Evolutionary conservation across 2,888 invertebrate genomes (phyloP), one percentile per base, ranked within the genome.

Genomic region (Falcaria lacertinaria): DNA sequence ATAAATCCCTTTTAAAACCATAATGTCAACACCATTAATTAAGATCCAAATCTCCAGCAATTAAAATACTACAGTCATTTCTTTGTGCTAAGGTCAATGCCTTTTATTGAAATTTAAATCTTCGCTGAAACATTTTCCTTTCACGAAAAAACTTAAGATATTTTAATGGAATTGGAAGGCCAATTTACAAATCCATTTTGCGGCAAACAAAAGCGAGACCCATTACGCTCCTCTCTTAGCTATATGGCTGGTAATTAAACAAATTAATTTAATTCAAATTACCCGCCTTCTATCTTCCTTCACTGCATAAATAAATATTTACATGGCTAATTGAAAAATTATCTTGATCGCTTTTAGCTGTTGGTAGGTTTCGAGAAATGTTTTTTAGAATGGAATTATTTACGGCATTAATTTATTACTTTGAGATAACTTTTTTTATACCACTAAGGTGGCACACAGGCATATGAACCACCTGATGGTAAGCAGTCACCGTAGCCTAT

Each of bases 221-320:
- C 28, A 28, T 28, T 28, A 28, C 11, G 28, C 5, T 19, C 19
- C 28, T 11, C 28, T 7, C 28, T 28, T 28, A 11, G 48, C 44
- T 49, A 44, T 54, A 48, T 54, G 45, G 64, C 57, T 55, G 62
- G 58, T 62, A 64, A 61, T 61, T 46, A 59, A 62, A 72, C 69
- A 67, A 73, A 72, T 70, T 64, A 69, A 73, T 71, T 71, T 70
- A 60, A 73, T 74, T 72, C 60, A 69, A 74, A 73, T 74, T 64
- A 61, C 54, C 54, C 55, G 40, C 50, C 50, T 43, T 48, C 44
- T 51, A 48, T 51, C 39, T 47, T 44, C 43, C 45, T 45, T 42
- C 45, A 52, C 53, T 52, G 54, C 51, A 60, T 62, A 66, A 64
- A 69, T 69, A 74, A 71, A 72, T 60, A 71, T 72, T 72, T 73